Base-by-base conservation (phyloP, 2,888 invertebrate genomes). In the Perdita meconis region DNA sequence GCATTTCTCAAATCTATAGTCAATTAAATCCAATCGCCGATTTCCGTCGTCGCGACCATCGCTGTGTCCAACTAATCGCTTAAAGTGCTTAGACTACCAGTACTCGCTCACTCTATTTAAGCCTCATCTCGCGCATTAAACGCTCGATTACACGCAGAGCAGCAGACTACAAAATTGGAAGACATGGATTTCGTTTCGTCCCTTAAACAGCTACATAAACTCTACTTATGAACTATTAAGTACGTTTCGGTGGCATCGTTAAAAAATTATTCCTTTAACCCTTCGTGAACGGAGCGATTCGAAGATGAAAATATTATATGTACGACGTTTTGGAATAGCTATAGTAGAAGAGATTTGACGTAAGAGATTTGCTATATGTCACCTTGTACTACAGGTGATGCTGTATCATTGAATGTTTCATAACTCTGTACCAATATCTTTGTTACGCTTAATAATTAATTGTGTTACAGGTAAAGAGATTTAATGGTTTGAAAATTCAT, bases 121-220 rank as follows among this genome's bases (percentile, higher is more conserved):
- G 26, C 60, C 16, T 60, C 24, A 16, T 36, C 22, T 22, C 30
- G 22, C 38, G 53, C 16, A 6, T 42, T 16, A 50, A 34, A 76
- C 47, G 56, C 30, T 63, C 6, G 55, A 55, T 38, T 36, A 42
- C 64, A 56, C 47, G 66, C 53, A 47, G 13, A 57, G 61, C 53
- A 70, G 61, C 42, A 40, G 75, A 72, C 78, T 86, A 82, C 72
- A 75, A 68, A 80, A 66, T n/a, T 88, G 91, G 91, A 91, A 91
- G 91, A 91, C 91, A 61, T 89, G 83, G 91, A 90, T 91, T 87
- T 90, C 85, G 90, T 90, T 78, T 72, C 68, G 30, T 72, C 38
- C 16, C 67, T 70, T 38, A 38, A 66, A 34, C 42, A 53, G 56
- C 53, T 53, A 67, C 56, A 50, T 63, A 67, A n/a, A 53, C 10